Base-by-base conservation (phyloP, 2,113 vertebrate genomes). In the Salvelinus alpinus region DNA sequence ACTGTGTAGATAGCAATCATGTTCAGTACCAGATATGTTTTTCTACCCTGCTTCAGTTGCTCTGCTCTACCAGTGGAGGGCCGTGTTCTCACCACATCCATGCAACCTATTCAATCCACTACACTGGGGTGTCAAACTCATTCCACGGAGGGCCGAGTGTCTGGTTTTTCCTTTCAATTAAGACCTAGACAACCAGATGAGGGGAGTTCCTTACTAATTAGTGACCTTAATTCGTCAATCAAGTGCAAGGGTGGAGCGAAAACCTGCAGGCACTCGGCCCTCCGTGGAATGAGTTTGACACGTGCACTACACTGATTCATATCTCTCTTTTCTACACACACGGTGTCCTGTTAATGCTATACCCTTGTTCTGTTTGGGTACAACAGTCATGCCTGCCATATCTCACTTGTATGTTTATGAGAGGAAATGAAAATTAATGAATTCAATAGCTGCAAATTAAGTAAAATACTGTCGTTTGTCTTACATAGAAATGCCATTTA, bases 31-130 rank as follows among this genome's bases (percentile, higher is more conserved):
- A 57, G 24, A 16, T 4, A 18, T 27, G 64, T 29, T 8, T 73
- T 64, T 24, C 27, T 64, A 48, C 0, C 60, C 3, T 62, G 71
- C 64, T 14, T 48, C 75, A 82, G 69, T 85, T 82, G 75, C 80
- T 51, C 20, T 5, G 74, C 73, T 82, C 75, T 59, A 70, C 90
- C 90, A 89, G 82, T 79, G 64, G 89, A 84, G 59, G 87, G 89
- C 87, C 85, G 83, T 82, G 77, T 85, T 84, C 70, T 72, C 80
- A 87, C 71, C 76, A 44, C 22, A 48, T 70, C 16, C 57, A 38
- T 47, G 0, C 8, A 60, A 70, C 31, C 54, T 74, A 29, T 66
- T 66, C 4, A 66, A 25, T 65, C 7, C 16, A 22, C n/a, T 11
- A 5, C 31, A 44, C 7, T 44, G 9, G 38, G 9, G 9, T 44